These are phyloP conservation scores for Perdix hodgsoniae DNA, from an alignment of 2,797 vertebrate species.

Conservation along the genomic window DNA sequence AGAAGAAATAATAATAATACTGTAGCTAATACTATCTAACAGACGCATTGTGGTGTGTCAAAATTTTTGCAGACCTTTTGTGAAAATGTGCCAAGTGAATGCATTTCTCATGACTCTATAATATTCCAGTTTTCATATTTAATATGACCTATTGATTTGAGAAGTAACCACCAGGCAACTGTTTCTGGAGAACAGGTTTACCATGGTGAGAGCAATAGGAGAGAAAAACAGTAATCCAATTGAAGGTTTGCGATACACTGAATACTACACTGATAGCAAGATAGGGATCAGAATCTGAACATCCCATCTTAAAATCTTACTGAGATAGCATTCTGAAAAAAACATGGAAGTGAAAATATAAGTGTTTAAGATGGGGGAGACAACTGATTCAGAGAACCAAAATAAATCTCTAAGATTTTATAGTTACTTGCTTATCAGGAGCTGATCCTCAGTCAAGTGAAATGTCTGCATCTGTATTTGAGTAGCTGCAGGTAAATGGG, in stretches of 20 bases:
- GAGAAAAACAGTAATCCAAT: neutral
- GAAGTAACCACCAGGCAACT: constrained; percentile 8
- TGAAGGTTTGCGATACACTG: neutral
- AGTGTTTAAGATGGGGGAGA: neutral
- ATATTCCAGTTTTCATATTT: neutral
- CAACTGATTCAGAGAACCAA: neutral
- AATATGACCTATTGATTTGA: neutral
- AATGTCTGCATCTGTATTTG: neutral
- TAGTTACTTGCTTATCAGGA: neutral
- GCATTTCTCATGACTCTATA: neutral
- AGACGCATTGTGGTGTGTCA: neutral
- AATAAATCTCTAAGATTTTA: neutral
- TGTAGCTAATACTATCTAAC: neutral
- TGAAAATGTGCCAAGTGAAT: constrained; percentile 15
- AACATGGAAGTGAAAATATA: neutral
- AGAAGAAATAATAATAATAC: neutral
- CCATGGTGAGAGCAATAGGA: neutral
- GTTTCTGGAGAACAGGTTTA: neutral
- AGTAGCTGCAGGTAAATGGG: neutral
- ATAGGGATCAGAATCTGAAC: neutral
- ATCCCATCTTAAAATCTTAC: neutral
- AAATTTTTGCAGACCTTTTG: neutral
- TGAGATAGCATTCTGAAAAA: neutral
- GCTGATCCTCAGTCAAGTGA: neutral
- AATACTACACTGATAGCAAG: neutral